Percentiles rank a stretch among this genome's conserved stretches.
phyloP scores from a whole-genome alignment of 2,797 vertebrate genomes.

The Neosalanx taihuensis region DNA sequence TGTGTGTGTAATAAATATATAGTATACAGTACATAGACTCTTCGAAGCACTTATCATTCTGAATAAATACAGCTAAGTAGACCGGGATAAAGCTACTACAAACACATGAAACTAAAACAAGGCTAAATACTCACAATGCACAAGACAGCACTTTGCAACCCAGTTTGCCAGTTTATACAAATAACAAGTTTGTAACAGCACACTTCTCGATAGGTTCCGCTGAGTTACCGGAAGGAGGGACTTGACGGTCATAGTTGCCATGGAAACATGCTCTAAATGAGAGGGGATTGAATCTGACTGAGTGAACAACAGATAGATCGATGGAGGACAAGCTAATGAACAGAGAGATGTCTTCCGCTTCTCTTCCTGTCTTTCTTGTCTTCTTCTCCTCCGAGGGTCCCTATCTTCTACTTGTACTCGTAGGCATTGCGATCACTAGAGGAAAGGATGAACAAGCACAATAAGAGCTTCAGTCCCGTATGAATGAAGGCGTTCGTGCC shows the following conservation, averaged over 20 bases:
- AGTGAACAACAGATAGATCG: slow-evolving; percentile 15
- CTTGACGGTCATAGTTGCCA: slow-evolving; percentile 7
- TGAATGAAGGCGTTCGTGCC: background rate
- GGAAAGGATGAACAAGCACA: slow-evolving; percentile 7
- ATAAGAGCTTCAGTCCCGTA: slow-evolving; percentile 4
- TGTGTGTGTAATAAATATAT: slow-evolving; percentile 27
- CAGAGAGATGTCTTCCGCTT: background rate
- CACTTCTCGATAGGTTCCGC: slow-evolving; percentile 43
- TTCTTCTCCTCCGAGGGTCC: background rate
- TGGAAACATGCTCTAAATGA: slow-evolving; percentile 55
- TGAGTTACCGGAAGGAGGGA: background rate
- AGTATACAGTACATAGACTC: slow-evolving; percentile 29
- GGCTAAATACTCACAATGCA: slow-evolving; percentile 55
- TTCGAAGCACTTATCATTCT: slow-evolving; percentile 18
- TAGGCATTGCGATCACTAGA: slow-evolving; percentile 66
- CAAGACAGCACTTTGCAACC: slow-evolving; percentile 60
- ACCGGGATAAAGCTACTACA: slow-evolving; percentile 46
- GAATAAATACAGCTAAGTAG: slow-evolving; percentile 37
- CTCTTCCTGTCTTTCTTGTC: background rate
- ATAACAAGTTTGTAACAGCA: slow-evolving; percentile 52
- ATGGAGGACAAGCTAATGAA: background rate
- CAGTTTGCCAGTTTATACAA: slow-evolving; percentile 56
- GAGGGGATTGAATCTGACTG: slow-evolving; percentile 25
- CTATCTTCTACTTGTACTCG: slow-evolving; percentile 49
- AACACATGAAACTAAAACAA: slow-evolving; percentile 48